phyloP scores from a whole-genome alignment of 1,140 invertebrate genomes.

The Drosophila lacertosa region DNA sequence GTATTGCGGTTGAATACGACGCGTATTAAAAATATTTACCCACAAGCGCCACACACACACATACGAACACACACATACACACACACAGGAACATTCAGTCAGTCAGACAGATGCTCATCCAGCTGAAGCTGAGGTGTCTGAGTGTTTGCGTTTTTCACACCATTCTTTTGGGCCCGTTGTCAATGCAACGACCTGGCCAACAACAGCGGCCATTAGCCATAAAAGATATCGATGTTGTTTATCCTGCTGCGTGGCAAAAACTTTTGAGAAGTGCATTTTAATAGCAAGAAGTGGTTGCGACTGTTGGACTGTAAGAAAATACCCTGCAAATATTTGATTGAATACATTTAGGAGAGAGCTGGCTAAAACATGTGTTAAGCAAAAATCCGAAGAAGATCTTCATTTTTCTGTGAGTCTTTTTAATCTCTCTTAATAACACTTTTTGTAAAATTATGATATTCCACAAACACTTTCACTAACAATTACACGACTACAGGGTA shows the following conservation, averaged over 20 bases:
- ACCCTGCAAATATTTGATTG: too few relatives aligned
- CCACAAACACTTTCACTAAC: too few relatives aligned
- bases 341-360: too few relatives aligned
- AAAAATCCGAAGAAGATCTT: too few relatives aligned
- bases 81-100: conserved; percentile 9
- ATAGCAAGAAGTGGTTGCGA: not conserved
- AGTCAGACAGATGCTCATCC: conserved; percentile 30
- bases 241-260: not conserved
- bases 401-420: too few relatives aligned
- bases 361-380: too few relatives aligned
- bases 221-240: conserved; percentile 25
- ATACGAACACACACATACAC: conserved; percentile 4
- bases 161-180: conserved; percentile 27
- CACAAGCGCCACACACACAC: conserved; percentile 39
- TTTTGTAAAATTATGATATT: too few relatives aligned
- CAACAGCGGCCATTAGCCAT: not conserved
- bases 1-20: conserved; percentile 79
- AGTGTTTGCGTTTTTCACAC: conserved; percentile 61
- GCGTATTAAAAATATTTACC: conserved; percentile 81
- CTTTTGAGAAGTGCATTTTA: not conserved
- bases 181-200: conserved; percentile 18
- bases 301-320: too few relatives aligned
- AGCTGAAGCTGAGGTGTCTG: conserved; percentile 55
- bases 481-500: too few relatives aligned
- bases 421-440: too few relatives aligned